Evolutionary conservation across 2,797 vertebrate genomes (phyloP).

Genomic region (Aphelocoma californica): DNA sequence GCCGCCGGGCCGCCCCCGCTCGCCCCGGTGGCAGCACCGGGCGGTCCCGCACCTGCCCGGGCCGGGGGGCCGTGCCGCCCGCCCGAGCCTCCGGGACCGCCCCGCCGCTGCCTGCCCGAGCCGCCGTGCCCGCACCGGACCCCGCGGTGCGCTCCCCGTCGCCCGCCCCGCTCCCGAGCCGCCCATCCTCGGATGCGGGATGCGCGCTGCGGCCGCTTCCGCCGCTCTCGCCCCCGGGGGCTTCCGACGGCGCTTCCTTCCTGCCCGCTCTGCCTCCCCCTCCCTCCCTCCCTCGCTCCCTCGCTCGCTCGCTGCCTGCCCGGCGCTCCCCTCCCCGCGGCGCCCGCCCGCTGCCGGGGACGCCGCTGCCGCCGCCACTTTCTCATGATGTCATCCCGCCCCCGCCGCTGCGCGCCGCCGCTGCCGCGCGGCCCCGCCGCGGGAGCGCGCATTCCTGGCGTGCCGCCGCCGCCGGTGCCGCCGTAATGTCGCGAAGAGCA

Average conservation of each 20-base stretch:
- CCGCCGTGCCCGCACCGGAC: neutral
- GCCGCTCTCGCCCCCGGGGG: neutral
- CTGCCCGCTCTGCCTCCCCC: neutral
- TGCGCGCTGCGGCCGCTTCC: neutral
- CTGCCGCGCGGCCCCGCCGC: neutral
- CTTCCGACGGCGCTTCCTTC: slow-evolving; percentile 5
- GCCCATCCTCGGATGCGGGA: neutral
- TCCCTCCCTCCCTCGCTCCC: neutral
- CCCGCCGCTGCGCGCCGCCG: neutral
- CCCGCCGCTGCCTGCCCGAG: neutral
- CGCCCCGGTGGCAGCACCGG: neutral
- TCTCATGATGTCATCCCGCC: slow-evolving; percentile 25
- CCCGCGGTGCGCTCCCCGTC: neutral
- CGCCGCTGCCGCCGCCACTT: neutral
- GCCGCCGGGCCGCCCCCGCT: no score
- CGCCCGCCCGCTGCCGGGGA: neutral
- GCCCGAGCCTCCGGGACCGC: no score
- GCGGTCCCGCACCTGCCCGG: neutral
- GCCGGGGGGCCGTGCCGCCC: neutral
- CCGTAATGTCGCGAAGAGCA: neutral
- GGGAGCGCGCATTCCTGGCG: slow-evolving; percentile 36
- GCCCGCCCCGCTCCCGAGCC: neutral
- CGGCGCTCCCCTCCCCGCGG: neutral
- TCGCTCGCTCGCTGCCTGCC: neutral
- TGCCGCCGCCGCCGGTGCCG: neutral